phyloP scores from a whole-genome alignment of 2,797 vertebrate species.

The Lophotriccus pileatus region DNA sequence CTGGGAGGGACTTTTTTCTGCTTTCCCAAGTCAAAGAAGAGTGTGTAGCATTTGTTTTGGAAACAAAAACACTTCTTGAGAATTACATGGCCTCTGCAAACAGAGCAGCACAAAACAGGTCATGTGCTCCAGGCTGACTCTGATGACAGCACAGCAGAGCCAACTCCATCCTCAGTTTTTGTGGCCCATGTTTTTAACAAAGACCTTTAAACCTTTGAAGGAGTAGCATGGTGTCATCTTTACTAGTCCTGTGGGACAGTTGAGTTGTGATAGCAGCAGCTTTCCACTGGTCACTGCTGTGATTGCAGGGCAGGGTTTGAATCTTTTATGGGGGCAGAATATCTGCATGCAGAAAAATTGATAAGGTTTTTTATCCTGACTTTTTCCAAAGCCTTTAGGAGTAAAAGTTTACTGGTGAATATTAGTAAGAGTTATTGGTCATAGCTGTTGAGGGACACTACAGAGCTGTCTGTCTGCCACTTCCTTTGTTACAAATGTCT shows the following conservation, averaged over 20 bases:
- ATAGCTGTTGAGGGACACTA: neutral
- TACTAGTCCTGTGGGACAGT: neutral
- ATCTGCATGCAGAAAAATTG: neutral
- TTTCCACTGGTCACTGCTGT: neutral
- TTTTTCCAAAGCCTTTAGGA: neutral
- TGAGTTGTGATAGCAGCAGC: neutral
- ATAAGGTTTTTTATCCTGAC: neutral
- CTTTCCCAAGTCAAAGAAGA: neutral
- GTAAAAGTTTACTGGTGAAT: neutral
- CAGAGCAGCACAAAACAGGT: neutral
- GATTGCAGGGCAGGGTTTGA: neutral
- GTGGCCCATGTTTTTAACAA: neutral
- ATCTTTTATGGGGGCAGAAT: neutral
- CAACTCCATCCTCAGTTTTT: neutral
- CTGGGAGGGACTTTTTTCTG: neutral
- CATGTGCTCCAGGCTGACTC: neutral
- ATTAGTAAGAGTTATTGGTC: neutral
- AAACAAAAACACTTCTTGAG: neutral
- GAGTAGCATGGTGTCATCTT: neutral
- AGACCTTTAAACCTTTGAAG: neutral
- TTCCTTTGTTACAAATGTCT: neutral
- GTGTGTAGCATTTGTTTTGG: slow-evolving; percentile 23
- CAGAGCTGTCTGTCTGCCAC: neutral
- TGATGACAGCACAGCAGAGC: neutral
- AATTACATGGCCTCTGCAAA: neutral